These are phyloP conservation scores for Charadrius vociferus DNA, from an alignment of 2,113 vertebrate genomes.

Conservation along the genomic window DNA sequence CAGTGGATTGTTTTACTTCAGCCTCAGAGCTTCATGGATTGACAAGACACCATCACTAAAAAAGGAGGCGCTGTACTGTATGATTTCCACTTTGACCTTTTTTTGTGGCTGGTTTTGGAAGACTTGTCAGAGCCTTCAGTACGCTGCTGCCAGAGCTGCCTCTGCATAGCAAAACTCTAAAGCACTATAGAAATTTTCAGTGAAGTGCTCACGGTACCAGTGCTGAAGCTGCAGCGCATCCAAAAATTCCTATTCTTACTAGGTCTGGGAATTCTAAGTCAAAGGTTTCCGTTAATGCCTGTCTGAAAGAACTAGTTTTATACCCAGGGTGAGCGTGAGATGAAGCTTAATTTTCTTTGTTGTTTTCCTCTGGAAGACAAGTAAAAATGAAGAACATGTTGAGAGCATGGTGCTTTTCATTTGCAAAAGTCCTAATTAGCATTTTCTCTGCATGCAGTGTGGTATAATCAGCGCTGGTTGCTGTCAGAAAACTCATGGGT, in stretches of 20 bases:
- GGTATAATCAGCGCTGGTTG: constrained; percentile 25
- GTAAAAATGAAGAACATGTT: constrained; percentile 29
- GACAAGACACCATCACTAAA: neutral
- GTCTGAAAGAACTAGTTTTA: constrained; percentile 61
- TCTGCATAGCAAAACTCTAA: neutral
- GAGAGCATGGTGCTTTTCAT: constrained; percentile 43
- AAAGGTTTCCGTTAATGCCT: constrained; percentile 9
- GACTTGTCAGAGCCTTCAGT: neutral
- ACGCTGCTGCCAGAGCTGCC: neutral
- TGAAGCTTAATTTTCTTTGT: constrained; percentile 66
- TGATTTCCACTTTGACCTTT: neutral
- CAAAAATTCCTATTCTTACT: neutral
- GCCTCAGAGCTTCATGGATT: neutral
- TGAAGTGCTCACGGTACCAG: neutral
- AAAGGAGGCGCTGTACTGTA: neutral
- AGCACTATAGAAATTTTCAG: neutral
- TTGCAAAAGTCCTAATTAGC: constrained; percentile 69
- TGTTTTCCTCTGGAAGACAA: constrained; percentile 49
- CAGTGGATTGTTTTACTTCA: neutral
- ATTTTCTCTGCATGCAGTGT: constrained; percentile 45
- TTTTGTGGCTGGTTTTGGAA: neutral
- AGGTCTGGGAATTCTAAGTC: constrained; percentile 51
- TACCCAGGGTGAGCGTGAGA: constrained; percentile 57
- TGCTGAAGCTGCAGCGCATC: constrained; percentile 4
- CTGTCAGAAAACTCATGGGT: constrained; percentile 54